Percentiles rank a stretch among this genome's conserved stretches.
phyloP scores from a whole-genome alignment of 2,797 vertebrate genomes.

The Diplodus puntazzo region DNA sequence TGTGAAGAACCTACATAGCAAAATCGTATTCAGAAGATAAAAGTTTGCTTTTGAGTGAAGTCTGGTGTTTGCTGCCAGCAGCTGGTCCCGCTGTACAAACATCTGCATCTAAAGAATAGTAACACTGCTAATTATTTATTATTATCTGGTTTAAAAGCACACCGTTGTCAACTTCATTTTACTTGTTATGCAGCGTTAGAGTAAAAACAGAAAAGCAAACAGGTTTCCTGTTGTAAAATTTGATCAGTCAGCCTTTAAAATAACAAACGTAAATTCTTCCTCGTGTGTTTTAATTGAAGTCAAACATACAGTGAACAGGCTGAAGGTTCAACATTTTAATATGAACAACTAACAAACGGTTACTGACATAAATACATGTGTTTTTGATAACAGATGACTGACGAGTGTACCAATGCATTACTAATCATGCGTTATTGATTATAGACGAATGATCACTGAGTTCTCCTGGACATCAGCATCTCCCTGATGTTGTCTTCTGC shows the following conservation, averaged over 20 bases:
- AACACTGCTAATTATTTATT: too few species aligned
- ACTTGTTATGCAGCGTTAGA: too few species aligned
- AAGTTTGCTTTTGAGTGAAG: not conserved
- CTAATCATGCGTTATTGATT: too few species aligned
- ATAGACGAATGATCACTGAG: constrained; percentile 83
- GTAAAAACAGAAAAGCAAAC: too few species aligned
- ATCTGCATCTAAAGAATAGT: not conserved
- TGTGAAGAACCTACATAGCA: too few species aligned
- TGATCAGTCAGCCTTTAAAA: too few species aligned
- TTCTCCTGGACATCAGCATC: constrained; percentile 94
- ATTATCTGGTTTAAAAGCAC: too few species aligned
- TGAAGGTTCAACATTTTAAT: constrained; percentile 42
- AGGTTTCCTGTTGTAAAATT: too few species aligned
- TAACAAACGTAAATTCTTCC: not conserved
- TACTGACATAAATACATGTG: not conserved
- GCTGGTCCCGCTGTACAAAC: not conserved
- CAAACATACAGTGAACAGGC: not conserved
- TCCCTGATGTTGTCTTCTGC: constrained; percentile 98
- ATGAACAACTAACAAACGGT: not conserved
- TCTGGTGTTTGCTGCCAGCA: not conserved
- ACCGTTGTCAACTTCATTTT: too few species aligned
- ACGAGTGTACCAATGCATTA: not conserved
- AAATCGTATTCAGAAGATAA: not conserved
- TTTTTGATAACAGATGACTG: not conserved
- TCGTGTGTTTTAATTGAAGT: not conserved